These are phyloP conservation scores for Rhysida immarginata DNA, from an alignment of 1,140 invertebrate species.

Conservation along the genomic window DNA sequence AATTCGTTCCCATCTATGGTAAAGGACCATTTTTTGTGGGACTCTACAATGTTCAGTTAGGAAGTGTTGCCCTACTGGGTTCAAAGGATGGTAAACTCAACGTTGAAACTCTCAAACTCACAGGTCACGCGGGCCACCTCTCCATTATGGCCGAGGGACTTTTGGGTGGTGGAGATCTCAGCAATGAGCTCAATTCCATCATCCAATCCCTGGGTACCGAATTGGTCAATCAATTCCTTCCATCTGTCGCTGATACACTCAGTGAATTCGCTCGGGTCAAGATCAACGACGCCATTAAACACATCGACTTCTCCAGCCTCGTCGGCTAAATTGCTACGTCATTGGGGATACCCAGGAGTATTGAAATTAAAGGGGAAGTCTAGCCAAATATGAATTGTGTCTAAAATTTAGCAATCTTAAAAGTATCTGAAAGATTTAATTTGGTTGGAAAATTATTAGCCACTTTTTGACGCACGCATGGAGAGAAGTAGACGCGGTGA, in stretches of 20 bases:
- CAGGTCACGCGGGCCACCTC: background rate
- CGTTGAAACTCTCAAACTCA: background rate
- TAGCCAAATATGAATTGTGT: too few relatives aligned
- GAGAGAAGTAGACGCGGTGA: too few relatives aligned
- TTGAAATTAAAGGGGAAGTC: too few relatives aligned
- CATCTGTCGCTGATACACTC: background rate
- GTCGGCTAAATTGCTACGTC: constrained; percentile 1
- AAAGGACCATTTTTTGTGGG: background rate
- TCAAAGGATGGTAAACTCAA: background rate
- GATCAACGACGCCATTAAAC: background rate
- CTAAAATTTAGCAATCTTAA: too few relatives aligned
- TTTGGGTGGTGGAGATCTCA: background rate
- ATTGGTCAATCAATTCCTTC: background rate
- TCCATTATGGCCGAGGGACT: background rate
- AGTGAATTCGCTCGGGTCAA: background rate
- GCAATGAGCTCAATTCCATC: background rate
- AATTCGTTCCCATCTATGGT: background rate
- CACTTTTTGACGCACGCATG: too few relatives aligned
- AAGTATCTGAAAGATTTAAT: too few relatives aligned
- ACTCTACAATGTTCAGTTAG: background rate
- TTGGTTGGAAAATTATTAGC: too few relatives aligned
- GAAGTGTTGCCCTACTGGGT: background rate
- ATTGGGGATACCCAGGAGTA: too few relatives aligned
- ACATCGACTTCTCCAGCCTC: background rate
- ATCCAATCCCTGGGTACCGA: background rate